Conservation (phyloP, 1,140 invertebrate genomes). For the Eriosoma lanigerum region DNA sequence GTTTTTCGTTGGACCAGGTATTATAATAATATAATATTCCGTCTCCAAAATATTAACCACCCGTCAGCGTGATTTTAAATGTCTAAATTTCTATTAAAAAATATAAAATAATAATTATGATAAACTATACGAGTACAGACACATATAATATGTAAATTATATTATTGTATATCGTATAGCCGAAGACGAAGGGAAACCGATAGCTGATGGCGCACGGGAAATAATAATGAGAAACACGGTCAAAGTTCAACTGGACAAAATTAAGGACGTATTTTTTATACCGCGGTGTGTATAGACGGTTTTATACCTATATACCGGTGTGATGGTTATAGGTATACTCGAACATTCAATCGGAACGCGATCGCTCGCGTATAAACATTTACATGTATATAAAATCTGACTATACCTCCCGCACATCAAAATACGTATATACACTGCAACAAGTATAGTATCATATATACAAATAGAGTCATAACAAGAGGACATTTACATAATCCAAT, state of each 20-base stretch:
- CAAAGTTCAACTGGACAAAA: slow-evolving; percentile 45
- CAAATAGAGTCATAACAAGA: slow-evolving; percentile 48
- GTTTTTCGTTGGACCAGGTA: slow-evolving; percentile 14
- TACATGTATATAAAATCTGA: background rate
- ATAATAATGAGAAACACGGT: slow-evolving; percentile 32
- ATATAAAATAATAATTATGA: background rate
- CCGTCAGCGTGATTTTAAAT: slow-evolving; percentile 40
- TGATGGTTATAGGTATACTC: background rate
- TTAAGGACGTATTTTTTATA: slow-evolving; percentile 5
- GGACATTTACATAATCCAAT: slow-evolving; percentile 49
- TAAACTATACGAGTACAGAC: too few species aligned
- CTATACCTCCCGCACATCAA: background rate
- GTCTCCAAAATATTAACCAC: background rate
- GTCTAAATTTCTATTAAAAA: slow-evolving; percentile 28
- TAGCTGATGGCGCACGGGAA: background rate
- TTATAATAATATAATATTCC: background rate
- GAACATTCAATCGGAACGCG: slow-evolving; percentile 30
- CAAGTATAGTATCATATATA: background rate
- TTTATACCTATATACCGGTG: background rate
- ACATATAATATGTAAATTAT: too few species aligned
- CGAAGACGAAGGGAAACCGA: background rate
- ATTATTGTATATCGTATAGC: background rate
- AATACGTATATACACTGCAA: background rate
- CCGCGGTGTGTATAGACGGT: background rate
- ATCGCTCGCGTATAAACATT: background rate